Conservation (phyloP, 2,888 invertebrate genomes). For the Pristionchus japonicus region DNA sequence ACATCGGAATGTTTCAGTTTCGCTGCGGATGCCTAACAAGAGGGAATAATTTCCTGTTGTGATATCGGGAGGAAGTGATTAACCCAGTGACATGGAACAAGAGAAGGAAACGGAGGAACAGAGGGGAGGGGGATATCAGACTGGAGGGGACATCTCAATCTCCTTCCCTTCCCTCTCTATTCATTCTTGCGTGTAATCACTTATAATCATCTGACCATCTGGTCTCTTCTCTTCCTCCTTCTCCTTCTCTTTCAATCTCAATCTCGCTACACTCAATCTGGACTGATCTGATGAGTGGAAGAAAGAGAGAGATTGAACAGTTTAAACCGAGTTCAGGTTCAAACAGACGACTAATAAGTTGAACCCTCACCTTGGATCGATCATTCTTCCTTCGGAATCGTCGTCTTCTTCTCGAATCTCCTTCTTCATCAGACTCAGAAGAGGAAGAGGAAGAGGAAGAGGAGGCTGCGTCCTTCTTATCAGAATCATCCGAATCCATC, state of each 20-base stretch:
- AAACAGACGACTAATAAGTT: background rate
- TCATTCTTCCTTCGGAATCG: constrained; percentile 39
- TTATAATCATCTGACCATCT: constrained; percentile 31
- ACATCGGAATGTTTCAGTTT: background rate
- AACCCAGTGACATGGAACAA: constrained; percentile 30
- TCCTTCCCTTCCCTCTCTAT: background rate
- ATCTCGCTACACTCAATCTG: background rate
- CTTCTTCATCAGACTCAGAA: constrained; percentile 7
- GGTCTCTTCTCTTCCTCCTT: background rate
- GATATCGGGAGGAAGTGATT: constrained; percentile 28
- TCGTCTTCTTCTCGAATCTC: constrained; percentile 40
- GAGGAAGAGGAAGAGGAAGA: constrained; percentile 33
- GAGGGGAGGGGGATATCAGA: background rate
- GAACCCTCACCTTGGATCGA: constrained; percentile 21
- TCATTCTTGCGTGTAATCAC: constrained; percentile 39
- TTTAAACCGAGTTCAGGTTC: background rate
- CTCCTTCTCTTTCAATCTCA: background rate
- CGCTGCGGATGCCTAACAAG: too few species aligned
- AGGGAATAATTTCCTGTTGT: background rate
- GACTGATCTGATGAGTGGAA: background rate
- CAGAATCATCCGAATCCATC: constrained; percentile 30
- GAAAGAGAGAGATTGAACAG: background rate
- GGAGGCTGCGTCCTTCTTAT: constrained; percentile 15
- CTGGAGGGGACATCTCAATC: constrained; percentile 8
- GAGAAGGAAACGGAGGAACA: too few species aligned